phyloP scores from a whole-genome alignment of 2,888 invertebrate genomes.

The Archips xylosteana region DNA sequence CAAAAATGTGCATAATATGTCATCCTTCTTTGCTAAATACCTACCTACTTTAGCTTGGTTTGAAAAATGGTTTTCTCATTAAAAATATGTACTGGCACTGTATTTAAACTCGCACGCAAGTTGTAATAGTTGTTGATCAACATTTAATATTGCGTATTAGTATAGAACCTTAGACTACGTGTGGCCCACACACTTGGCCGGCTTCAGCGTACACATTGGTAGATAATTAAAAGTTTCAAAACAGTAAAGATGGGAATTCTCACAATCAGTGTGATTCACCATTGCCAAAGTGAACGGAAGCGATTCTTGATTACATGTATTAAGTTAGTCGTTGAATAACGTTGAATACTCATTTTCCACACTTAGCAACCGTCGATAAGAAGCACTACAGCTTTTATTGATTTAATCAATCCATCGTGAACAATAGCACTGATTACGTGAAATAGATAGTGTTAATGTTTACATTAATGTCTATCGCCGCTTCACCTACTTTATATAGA shows the following conservation, averaged over 20 bases:
- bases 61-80: too few relatives aligned
- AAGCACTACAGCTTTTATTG: conserved; percentile 11
- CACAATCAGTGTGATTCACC: conserved; percentile 19
- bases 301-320: conserved; percentile 12
- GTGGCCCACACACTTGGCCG: too few relatives aligned
- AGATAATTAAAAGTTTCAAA: neutral
- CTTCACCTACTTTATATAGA: conserved; percentile 32
- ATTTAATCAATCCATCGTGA: conserved; percentile 12
- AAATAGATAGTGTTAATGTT: conserved; percentile 30
- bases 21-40: too few relatives aligned
- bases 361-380: conserved; percentile 2
- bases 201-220: too few relatives aligned
- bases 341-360: conserved; percentile 23
- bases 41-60: too few relatives aligned
- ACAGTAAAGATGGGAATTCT: neutral
- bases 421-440: conserved; percentile 32
- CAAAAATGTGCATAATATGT: too few relatives aligned
- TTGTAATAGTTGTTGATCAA: too few relatives aligned
- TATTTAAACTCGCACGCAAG: too few relatives aligned
- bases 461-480: conserved; percentile 20
- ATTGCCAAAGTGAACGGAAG: conserved; percentile 24
- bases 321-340: conserved; percentile 19
- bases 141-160: too few relatives aligned
- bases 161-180: too few relatives aligned
- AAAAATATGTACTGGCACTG: too few relatives aligned